Base-by-base conservation (phyloP, 2,113 vertebrate genomes). In the Bothrops jararaca region DNA sequence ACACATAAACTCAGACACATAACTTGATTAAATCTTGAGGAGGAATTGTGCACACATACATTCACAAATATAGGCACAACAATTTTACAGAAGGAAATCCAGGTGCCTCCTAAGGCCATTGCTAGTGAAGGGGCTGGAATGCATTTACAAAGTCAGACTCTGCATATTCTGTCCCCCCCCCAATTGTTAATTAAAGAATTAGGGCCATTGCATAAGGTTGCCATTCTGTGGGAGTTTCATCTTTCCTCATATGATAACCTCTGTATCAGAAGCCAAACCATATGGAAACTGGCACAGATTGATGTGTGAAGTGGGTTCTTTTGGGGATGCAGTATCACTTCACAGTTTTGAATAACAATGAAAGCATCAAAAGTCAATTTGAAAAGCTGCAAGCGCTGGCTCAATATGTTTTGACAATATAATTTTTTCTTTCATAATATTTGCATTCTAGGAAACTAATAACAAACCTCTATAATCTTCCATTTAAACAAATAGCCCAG, bases 301-400 rank as follows among this genome's bases (percentile, higher is more conserved):
- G 53, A 54, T n/a, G n/a, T 53, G 34, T 80, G 69, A 80, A 80
- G 22, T 39, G 69, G 69, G 18, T 20, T 34, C 34, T 80, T 34
- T 80, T 80, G 20, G 69, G 34, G 69, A 50, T 88, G 7, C 57
- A 89, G 86, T 10, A 39, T 74, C 10, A 26, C 42, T 89, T 80
- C 23, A 80, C 29, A 69, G 18, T 52, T 89, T 20, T 57, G 91
- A 93, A 88, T 92, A 52, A 89, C 94, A 96, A 93, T 89, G 26
- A n/a, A 89, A 86, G 53, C 89, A 91, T 87, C 90, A 93, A 80
- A 60, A 90, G 94, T 92, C 93, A 95, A 90, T 80, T 52, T 92
- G 92, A 92, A 88, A 92, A 45, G 8, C 24, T 39, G 1, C 89
- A 93, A 11, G 48, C 52, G 91, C 58, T 53, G 39, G 93, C 89